Conservation (phyloP, 2,797 vertebrate species). For the Galagoides demidoff region DNA sequence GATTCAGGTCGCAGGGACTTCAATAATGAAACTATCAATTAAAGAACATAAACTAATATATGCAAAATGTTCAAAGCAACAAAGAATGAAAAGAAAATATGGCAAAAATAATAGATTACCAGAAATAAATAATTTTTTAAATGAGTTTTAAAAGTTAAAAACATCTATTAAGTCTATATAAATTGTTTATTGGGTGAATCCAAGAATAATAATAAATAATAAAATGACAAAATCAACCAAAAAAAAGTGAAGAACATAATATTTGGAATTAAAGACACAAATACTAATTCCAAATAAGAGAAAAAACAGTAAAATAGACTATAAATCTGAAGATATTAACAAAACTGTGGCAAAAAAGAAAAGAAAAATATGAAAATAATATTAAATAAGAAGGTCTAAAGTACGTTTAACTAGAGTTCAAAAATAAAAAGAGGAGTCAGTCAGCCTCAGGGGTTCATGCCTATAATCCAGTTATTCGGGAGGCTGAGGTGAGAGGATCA, state of each 20-base stretch:
- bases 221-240: no score
- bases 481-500: neutral
- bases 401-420: slow-evolving; percentile 13
- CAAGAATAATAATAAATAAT: no score
- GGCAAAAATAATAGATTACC: neutral
- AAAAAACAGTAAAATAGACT: neutral
- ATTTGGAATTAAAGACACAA: slow-evolving; percentile 57
- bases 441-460: neutral
- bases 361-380: slow-evolving; percentile 5
- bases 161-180: no score
- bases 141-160: slow-evolving; percentile 7
- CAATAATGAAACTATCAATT: neutral
- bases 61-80: neutral
- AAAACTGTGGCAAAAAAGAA: slow-evolving; percentile 35
- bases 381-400: slow-evolving; percentile 18
- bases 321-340: neutral
- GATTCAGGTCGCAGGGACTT: neutral
- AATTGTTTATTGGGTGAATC: no score
- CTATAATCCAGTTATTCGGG: neutral
- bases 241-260: neutral
- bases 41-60: neutral
- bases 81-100: slow-evolving; percentile 27
- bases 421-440: neutral
- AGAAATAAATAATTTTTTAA: neutral
- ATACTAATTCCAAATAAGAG: slow-evolving; percentile 19